Conservation (phyloP, 2,888 invertebrate genomes). For the Incurvaria masculella region DNA sequence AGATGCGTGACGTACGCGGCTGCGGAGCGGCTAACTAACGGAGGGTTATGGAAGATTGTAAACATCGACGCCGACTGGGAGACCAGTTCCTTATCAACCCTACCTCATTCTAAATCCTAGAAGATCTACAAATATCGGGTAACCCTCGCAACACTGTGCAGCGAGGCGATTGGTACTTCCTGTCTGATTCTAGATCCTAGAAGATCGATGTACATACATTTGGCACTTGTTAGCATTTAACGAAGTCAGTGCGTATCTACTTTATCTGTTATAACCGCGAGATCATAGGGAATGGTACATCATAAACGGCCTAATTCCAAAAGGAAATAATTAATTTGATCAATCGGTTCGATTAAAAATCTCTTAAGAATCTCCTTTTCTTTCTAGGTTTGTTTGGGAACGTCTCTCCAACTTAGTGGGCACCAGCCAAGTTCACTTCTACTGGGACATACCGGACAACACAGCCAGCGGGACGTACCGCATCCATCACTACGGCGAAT, state of each 20-base stretch:
- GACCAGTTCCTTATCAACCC: slow-evolving; percentile 58
- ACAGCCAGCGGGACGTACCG: slow-evolving; percentile 68
- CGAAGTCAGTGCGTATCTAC: neutral
- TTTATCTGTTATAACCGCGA: neutral
- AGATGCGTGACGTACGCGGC: slow-evolving; percentile 63
- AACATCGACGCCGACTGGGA: slow-evolving; percentile 78
- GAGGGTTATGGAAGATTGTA: slow-evolving; percentile 59
- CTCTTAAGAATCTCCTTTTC: no score
- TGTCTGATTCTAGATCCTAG: neutral
- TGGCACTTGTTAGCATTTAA: neutral
- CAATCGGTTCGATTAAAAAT: no score
- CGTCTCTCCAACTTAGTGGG: slow-evolving; percentile 66
- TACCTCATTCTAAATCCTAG: no score
- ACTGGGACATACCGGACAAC: slow-evolving; percentile 71
- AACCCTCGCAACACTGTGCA: neutral
- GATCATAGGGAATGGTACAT: no score
- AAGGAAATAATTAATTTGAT: no score
- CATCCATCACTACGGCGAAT: slow-evolving; percentile 75
- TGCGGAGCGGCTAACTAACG: slow-evolving; percentile 54
- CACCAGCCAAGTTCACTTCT: slow-evolving; percentile 70
- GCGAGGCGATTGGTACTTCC: neutral
- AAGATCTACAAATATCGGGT: neutral
- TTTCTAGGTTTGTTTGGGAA: slow-evolving; percentile 75
- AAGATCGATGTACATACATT: neutral
- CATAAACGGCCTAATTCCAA: no score